phyloP scores from a whole-genome alignment of 2,113 vertebrate genomes.

The Pungitius pungitius region DNA sequence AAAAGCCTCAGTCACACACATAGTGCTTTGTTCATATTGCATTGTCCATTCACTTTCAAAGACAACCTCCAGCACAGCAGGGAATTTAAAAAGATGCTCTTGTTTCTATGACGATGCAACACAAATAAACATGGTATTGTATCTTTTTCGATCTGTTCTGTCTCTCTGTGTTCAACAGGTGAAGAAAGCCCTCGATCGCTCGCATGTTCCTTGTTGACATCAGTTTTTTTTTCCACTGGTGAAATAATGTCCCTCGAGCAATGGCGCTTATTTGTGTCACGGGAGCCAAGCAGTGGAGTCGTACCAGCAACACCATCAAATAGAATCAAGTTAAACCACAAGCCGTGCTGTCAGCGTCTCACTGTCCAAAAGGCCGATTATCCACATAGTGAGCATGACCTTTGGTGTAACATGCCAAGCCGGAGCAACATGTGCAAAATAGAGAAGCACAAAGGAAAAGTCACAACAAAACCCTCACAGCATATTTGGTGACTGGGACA shows the following conservation, averaged over 20 bases:
- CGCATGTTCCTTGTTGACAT: slow-evolving; percentile 22
- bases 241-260: slow-evolving; percentile 16
- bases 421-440: slow-evolving; percentile 6
- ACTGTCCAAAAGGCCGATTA: slow-evolving; percentile 61
- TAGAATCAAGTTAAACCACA: slow-evolving; percentile 21
- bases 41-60: slow-evolving; percentile 23
- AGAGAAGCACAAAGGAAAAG: slow-evolving; percentile 20
- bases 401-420: slow-evolving; percentile 38
- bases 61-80: not conserved
- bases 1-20: slow-evolving; percentile 15
- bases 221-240: slow-evolving; percentile 35
- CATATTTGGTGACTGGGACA: not conserved
- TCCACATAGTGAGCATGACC: slow-evolving; percentile 42
- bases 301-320: slow-evolving; percentile 20
- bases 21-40: not conserved
- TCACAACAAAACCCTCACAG: not conserved
- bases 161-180: slow-evolving; percentile 10
- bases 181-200: slow-evolving; percentile 11
- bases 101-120: slow-evolving; percentile 39
- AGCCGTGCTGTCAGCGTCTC: slow-evolving; percentile 14
- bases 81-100: slow-evolving; percentile 3
- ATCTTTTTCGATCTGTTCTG: not conserved
- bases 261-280: slow-evolving; percentile 13
- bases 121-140: slow-evolving; percentile 18
- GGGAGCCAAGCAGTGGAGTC: not conserved